Evolutionary conservation across 2,113 vertebrate genomes (phyloP).

Genomic region (Toxostoma redivivum): DNA sequence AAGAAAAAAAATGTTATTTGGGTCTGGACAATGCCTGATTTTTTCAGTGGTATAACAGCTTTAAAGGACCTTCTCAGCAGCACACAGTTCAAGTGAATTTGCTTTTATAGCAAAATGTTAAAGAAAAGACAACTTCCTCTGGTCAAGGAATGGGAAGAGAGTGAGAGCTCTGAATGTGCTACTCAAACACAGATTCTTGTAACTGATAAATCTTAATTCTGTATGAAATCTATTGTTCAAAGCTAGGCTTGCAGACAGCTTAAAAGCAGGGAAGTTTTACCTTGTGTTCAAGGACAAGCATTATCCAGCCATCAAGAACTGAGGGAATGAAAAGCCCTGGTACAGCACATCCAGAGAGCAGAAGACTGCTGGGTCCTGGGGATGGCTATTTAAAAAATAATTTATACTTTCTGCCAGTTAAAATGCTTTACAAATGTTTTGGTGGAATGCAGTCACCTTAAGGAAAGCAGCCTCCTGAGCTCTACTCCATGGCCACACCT

Average conservation of each 20-base stretch:
- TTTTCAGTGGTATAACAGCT: neutral
- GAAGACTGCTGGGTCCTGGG: neutral
- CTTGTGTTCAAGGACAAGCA: neutral
- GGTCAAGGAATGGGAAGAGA: neutral
- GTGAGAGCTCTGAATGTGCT: neutral
- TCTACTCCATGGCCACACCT: neutral
- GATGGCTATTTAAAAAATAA: neutral
- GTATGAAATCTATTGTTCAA: neutral
- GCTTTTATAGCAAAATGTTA: neutral
- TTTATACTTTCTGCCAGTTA: neutral
- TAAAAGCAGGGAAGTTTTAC: neutral
- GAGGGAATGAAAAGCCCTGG: neutral
- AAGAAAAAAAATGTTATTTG: neutral
- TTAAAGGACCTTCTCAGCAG: neutral
- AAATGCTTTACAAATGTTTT: neutral
- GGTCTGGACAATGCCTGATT: neutral
- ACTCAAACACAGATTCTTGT: neutral
- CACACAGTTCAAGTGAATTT: neutral
- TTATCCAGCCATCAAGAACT: neutral
- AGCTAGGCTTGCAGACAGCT: neutral
- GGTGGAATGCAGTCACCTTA: accelerated
- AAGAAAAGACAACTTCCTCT: neutral
- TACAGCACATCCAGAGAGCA: neutral
- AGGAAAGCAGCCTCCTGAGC: neutral
- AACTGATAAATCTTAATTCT: neutral